These are phyloP conservation scores for Epirrhoe alternata DNA, from an alignment of 2,888 invertebrate species.

Conservation along the genomic window DNA sequence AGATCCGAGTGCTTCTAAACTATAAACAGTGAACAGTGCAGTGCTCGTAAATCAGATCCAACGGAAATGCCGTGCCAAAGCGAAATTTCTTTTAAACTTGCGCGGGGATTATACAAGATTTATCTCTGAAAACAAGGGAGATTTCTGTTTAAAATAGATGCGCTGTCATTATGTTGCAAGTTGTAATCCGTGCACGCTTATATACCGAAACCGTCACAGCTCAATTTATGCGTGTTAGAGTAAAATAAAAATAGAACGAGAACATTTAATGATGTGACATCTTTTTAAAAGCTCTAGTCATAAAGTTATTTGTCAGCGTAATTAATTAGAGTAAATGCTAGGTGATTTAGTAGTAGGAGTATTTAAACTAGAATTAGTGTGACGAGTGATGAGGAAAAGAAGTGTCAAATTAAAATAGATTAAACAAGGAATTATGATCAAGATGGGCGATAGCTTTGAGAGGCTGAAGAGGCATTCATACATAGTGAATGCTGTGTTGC, in stretches of 20 bases:
- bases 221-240: conserved; percentile 63
- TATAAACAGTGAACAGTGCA: conserved; percentile 58
- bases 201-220: conserved; percentile 53
- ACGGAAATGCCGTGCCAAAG: conserved; percentile 60
- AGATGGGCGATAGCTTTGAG: conserved; percentile 73
- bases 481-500: conserved; percentile 72
- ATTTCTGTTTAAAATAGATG: conserved; percentile 65
- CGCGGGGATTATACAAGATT: conserved; percentile 65
- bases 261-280: conserved; percentile 69
- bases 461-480: conserved; percentile 74
- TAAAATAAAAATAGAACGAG: conserved; percentile 69
- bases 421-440: conserved; percentile 53
- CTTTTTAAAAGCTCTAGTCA: conserved; percentile 67
- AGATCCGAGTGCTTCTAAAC: conserved; percentile 55
- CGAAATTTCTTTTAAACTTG: conserved; percentile 66
- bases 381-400: conserved; percentile 71
- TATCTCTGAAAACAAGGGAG: conserved; percentile 64
- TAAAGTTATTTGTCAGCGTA: conserved; percentile 78
- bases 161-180: conserved; percentile 62
- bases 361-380: conserved; percentile 59
- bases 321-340: conserved; percentile 72
- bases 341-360: conserved; percentile 71
- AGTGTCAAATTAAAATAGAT: conserved; percentile 70
- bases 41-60: conserved; percentile 55
- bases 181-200: conserved; percentile 60